Percentiles rank a stretch among this genome's conserved stretches.
Evolutionary conservation across 2,888 invertebrate genomes (phyloP).

Genomic region (Isoperla grammatica): DNA sequence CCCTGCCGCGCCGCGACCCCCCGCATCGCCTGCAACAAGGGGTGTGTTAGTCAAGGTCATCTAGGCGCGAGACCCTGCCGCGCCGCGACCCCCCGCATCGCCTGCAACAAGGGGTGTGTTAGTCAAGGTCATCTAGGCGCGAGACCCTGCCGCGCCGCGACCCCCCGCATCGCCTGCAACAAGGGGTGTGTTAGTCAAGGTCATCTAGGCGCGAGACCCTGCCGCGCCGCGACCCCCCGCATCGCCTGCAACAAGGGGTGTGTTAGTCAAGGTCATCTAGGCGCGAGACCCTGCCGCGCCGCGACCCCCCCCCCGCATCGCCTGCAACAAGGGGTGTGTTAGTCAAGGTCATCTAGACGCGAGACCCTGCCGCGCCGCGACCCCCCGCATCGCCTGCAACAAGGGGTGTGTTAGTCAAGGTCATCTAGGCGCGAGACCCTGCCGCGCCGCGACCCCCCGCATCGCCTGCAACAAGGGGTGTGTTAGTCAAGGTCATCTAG

Average conservation of each 20-base stretch:
- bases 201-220: neutral
- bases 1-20: conserved; percentile 4
- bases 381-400: too few species aligned
- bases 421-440: too few species aligned
- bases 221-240: neutral
- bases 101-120: neutral
- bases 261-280: too few species aligned
- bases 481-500: too few species aligned
- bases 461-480: too few species aligned
- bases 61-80: neutral
- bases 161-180: neutral
- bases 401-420: too few species aligned
- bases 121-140: neutral
- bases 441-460: too few species aligned
- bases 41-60: neutral
- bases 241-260: neutral
- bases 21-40: neutral
- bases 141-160: neutral
- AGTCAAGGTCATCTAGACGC: too few species aligned
- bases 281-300: too few species aligned
- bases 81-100: neutral
- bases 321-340: too few species aligned
- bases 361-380: too few species aligned
- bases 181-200: neutral
- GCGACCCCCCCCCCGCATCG: too few species aligned